Percentiles rank a stretch among this genome's conserved stretches.
Conservation (phyloP, 64 coral and sea anemone species). For the Stichodactyla mertensii region DNA sequence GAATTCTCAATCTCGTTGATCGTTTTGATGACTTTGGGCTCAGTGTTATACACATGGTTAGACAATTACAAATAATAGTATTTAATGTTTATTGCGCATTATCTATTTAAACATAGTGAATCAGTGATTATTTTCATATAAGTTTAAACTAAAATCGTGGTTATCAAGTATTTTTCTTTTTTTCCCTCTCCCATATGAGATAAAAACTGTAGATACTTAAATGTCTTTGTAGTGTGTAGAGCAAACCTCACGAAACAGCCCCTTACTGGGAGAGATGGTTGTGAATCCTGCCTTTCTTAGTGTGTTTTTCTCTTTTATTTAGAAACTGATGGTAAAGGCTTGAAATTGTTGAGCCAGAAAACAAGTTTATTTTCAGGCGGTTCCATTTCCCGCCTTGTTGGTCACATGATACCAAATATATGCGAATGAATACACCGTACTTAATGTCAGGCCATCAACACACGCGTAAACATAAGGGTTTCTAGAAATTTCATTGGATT, state of each 20-base stretch:
- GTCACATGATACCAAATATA: slow-evolving; percentile 12
- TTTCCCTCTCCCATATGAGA: too few relatives aligned
- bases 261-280: too few relatives aligned
- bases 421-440: background rate
- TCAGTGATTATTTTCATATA: background rate
- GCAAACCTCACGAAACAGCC: too few relatives aligned
- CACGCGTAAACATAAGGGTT: background rate
- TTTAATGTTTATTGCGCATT: too few relatives aligned
- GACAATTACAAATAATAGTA: too few relatives aligned
- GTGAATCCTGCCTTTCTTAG: too few relatives aligned
- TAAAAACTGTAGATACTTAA: too few relatives aligned
- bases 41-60: too few relatives aligned
- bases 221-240: too few relatives aligned
- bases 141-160: background rate
- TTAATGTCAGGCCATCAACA: slow-evolving; percentile 2
- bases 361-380: background rate
- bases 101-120: background rate
- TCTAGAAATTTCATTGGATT: slow-evolving; percentile 16
- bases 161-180: too few relatives aligned
- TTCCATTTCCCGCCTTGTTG: background rate
- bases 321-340: background rate
- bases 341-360: background rate
- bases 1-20: too few relatives aligned
- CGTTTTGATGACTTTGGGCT: too few relatives aligned
- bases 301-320: background rate